A percentile compares a stretch with the other conserved stretches of the same genome.
Evolutionary conservation across 1,140 invertebrate species (phyloP).

Genomic region (Neotoxoptera formosana): DNA sequence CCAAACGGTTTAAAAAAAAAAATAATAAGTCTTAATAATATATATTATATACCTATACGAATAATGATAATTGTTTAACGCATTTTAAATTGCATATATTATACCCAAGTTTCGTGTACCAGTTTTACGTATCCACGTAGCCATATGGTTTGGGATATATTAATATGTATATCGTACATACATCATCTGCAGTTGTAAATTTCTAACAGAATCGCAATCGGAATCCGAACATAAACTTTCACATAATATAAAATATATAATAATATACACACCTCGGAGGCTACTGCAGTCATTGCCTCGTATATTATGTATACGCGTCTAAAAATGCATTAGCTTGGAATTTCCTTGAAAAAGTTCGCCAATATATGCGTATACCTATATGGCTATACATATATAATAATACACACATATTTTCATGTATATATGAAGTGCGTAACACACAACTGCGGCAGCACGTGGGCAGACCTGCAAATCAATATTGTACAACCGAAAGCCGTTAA

Average conservation of each 20-base stretch:
- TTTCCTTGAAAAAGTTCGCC: not conserved
- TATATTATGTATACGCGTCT: not conserved
- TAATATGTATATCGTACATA: not conserved
- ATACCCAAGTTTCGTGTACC: not conserved
- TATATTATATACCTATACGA: not conserved
- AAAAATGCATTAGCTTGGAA: not conserved
- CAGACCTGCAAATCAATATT: not conserved
- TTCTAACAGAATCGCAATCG: not conserved
- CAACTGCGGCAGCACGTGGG: not conserved
- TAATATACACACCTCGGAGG: no score
- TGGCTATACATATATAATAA: not conserved
- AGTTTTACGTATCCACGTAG: not conserved
- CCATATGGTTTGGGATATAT: not conserved
- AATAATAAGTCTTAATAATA: not conserved
- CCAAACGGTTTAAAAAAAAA: not conserved
- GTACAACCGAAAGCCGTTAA: not conserved
- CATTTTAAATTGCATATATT: not conserved
- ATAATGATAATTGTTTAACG: not conserved
- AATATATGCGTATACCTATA: not conserved
- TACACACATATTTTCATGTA: no score
- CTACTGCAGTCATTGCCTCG: not conserved
- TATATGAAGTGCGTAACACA: not conserved
- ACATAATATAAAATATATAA: not conserved
- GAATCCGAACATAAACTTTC: slow-evolving; percentile 16
- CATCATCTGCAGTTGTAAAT: not conserved